Evolutionary conservation across 2,888 invertebrate species (phyloP).

Genomic region (Dusona sp.): DNA sequence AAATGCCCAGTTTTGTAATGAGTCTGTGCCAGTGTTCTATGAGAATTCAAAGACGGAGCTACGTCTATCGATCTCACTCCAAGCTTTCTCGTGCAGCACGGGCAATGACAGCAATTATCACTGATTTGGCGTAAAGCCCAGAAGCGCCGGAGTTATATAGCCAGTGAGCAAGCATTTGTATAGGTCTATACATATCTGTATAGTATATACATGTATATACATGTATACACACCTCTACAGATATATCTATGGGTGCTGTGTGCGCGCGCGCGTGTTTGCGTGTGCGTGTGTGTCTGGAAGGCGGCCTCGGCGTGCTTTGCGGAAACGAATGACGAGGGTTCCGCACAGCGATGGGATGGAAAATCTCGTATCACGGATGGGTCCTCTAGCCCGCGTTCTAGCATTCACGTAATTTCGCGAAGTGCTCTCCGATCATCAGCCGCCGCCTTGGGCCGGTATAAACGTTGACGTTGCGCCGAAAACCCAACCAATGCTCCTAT

Average conservation of each 20-base stretch:
- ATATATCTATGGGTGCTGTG: neutral
- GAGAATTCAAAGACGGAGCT: constrained; percentile 34
- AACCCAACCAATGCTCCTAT: neutral
- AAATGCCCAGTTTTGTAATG: constrained; percentile 49
- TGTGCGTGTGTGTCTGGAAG: constrained; percentile 50
- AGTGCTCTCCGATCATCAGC: constrained; percentile 63
- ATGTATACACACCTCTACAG: neutral
- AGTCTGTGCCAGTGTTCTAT: constrained; percentile 15
- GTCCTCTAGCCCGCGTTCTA: constrained; percentile 55
- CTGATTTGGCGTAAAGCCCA: constrained; percentile 70
- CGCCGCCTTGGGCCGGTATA: constrained; percentile 44
- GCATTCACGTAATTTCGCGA: constrained; percentile 68
- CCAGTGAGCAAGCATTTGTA: constrained; percentile 5
- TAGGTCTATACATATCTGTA: neutral
- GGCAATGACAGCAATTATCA: constrained; percentile 73
- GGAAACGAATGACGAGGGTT: constrained; percentile 69
- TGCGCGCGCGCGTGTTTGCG: neutral
- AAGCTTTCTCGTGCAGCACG: constrained; percentile 52
- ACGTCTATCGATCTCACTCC: constrained; percentile 65
- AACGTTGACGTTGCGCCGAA: constrained; percentile 46
- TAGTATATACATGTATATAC: neutral
- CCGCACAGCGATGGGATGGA: constrained; percentile 32
- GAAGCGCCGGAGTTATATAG: constrained; percentile 27
- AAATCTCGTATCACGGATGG: constrained; percentile 45
- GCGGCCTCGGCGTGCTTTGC: constrained; percentile 57